Conservation (phyloP, 2,113 vertebrate genomes). For the Phylloscopus trochiloides region DNA sequence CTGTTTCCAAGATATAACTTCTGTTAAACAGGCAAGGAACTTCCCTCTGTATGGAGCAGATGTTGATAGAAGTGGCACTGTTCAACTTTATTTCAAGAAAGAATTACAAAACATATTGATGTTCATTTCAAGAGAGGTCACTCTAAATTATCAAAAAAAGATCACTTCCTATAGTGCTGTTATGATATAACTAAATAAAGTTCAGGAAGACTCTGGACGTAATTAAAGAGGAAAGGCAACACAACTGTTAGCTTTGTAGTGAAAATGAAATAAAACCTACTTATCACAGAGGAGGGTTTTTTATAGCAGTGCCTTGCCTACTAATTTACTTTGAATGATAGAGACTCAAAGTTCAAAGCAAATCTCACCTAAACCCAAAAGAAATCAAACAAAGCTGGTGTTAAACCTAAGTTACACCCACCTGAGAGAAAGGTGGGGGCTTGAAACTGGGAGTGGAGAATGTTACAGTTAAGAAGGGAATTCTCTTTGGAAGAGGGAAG, state of each 20-base stretch:
- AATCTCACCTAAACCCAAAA: not conserved
- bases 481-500: not conserved
- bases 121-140: not conserved
- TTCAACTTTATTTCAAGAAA: not conserved
- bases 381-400: not conserved
- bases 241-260: not conserved
- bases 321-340: not conserved
- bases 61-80: not conserved
- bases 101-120: not conserved
- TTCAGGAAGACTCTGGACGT: not conserved
- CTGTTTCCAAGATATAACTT: not conserved
- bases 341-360: conserved; percentile 1
- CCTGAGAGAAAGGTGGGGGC: not conserved
- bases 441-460: not conserved
- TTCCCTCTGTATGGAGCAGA: not conserved
- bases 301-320: not conserved
- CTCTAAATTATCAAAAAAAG: not conserved
- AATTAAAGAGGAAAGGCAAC: conserved; percentile 11
- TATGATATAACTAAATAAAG: not conserved
- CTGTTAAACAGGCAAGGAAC: not conserved
- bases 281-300: not conserved
- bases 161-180: not conserved
- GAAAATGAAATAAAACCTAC: conserved; percentile 29
- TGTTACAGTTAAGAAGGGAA: not conserved
- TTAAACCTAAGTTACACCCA: not conserved